Conservation (phyloP, 2,888 invertebrate species). For the Drosophila merina region DNA sequence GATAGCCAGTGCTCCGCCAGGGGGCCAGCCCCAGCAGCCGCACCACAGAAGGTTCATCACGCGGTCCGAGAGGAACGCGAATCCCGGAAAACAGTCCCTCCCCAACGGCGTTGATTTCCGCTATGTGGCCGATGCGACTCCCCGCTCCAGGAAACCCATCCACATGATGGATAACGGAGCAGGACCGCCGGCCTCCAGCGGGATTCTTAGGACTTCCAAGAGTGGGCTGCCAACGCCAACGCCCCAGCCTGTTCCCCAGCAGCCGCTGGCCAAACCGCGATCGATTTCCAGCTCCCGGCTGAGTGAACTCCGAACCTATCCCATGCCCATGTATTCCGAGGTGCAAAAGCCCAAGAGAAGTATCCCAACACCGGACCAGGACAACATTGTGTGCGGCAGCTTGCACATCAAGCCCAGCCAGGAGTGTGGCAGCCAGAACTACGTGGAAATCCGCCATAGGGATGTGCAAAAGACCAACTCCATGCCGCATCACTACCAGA, state of each 20-base stretch:
- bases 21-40: constrained; percentile 35
- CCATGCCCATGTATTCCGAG: constrained; percentile 82
- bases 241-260: constrained; percentile 85
- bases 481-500: constrained; percentile 83
- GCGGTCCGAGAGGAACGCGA: constrained; percentile 79
- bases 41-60: constrained; percentile 80
- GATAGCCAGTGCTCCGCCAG: constrained; percentile 57
- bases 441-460: constrained; percentile 80
- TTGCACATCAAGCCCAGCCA: constrained; percentile 80
- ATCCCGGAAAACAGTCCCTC: constrained; percentile 79
- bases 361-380: constrained; percentile 44
- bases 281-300: constrained; percentile 81
- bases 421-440: constrained; percentile 69
- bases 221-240: constrained; percentile 81
- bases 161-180: constrained; percentile 85
- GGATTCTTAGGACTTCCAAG: constrained; percentile 80
- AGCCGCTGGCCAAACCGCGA: constrained; percentile 73
- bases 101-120: constrained; percentile 85
- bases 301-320: constrained; percentile 74
- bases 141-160: constrained; percentile 89
- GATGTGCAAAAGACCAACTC: constrained; percentile 81
- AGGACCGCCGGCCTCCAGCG: constrained; percentile 57
- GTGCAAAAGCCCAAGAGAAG: constrained; percentile 79
- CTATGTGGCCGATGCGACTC: constrained; percentile 89
- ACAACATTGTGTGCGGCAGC: constrained; percentile 80